Percentiles rank a stretch among this genome's conserved stretches.
phyloP scores from a whole-genome alignment of 2,888 invertebrate genomes.

The Eupeodes latifasciatus region DNA sequence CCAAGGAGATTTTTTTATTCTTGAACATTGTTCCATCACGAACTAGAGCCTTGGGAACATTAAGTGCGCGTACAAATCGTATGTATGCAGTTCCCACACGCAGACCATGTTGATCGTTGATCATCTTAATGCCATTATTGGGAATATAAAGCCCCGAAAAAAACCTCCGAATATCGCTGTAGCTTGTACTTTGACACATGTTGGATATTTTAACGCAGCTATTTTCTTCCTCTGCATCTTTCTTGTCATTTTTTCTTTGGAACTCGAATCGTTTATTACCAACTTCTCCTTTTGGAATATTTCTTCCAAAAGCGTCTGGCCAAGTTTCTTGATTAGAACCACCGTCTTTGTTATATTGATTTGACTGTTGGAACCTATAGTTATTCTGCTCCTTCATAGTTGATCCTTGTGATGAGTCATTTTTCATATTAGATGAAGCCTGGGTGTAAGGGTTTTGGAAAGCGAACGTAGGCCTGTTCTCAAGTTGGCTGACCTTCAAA shows the following conservation, averaged over 20 bases:
- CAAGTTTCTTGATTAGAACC: conserved; percentile 14
- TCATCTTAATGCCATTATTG: conserved; percentile 93
- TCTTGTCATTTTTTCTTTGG: conserved; percentile 55
- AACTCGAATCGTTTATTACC: conserved; percentile 53
- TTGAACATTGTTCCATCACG: conserved; percentile 88
- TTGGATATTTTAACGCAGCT: conserved; percentile 89
- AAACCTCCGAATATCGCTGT: conserved; percentile 92
- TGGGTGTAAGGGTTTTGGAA: conserved; percentile 79
- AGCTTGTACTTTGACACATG: conserved; percentile 90
- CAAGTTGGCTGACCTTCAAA: conserved; percentile 61
- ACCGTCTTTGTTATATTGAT: conserved; percentile 13
- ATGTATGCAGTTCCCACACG: conserved; percentile 92
- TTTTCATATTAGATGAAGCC: conserved; percentile 56
- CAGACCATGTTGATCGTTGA: conserved; percentile 91
- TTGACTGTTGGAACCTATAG: conserved; percentile 33
- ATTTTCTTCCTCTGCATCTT: conserved; percentile 64
- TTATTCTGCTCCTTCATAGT: conserved; percentile 21
- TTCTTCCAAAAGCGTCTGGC: conserved; percentile 66
- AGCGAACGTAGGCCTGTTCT: conserved; percentile 75
- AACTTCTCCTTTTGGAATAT: conserved; percentile 46
- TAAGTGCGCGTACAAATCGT: conserved; percentile 89
- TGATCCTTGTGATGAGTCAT: conserved; percentile 55
- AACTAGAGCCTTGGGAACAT: conserved; percentile 89
- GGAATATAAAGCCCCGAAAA: conserved; percentile 91
- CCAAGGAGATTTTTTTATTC: conserved; percentile 88